phyloP scores from a whole-genome alignment of 2,113 vertebrate genomes.

The Ahaetulla prasina region DNA sequence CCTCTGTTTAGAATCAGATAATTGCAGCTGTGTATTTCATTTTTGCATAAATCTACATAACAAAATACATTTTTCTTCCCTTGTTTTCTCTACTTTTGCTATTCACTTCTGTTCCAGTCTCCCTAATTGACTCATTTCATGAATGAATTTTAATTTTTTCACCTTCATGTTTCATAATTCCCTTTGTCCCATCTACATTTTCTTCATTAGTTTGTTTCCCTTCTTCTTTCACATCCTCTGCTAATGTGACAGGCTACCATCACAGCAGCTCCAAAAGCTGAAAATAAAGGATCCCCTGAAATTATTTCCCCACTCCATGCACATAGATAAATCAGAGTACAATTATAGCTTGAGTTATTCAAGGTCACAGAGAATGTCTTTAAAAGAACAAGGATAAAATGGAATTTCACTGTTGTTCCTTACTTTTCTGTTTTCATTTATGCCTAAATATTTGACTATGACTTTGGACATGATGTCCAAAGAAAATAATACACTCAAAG shows the following conservation, averaged over 20 bases:
- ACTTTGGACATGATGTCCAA: neutral
- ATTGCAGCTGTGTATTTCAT: neutral
- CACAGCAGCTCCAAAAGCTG: neutral
- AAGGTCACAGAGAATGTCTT: neutral
- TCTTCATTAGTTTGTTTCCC: neutral
- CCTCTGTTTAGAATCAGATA: neutral
- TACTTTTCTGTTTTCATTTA: neutral
- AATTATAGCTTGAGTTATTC: neutral
- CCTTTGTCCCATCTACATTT: neutral
- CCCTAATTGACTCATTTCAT: neutral
- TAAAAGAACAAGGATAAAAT: neutral
- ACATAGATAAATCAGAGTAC: neutral
- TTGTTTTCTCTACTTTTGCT: neutral
- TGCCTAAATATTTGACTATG: neutral
- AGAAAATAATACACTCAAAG: neutral
- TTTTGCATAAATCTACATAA: neutral
- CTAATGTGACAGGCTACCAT: neutral
- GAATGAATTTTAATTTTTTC: neutral
- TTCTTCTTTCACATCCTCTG: neutral
- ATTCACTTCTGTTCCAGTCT: neutral
- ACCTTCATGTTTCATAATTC: neutral
- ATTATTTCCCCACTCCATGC: neutral
- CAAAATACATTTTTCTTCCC: neutral
- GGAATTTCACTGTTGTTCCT: neutral
- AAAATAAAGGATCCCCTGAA: neutral